Percentiles rank a stretch among this genome's conserved stretches.
phyloP scores from a whole-genome alignment of 2,888 invertebrate species.

The Sturmia bella region DNA sequence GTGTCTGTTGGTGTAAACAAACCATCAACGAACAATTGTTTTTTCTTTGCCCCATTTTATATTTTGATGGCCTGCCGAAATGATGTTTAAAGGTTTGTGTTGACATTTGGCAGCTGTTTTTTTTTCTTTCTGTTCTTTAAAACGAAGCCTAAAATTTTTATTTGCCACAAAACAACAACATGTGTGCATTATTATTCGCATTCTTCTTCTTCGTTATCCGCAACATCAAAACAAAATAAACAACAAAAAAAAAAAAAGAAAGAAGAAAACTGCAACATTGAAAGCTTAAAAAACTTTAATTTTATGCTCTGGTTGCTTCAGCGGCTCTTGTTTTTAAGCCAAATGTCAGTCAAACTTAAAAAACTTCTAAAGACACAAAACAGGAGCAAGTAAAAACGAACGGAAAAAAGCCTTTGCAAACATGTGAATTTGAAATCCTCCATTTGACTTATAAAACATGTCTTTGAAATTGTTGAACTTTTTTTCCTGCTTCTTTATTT shows the following conservation, averaged over 20 bases:
- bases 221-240: slow-evolving; percentile 12
- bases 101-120: slow-evolving; percentile 68
- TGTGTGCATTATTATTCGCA: slow-evolving; percentile 48
- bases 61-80: slow-evolving; percentile 57
- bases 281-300: slow-evolving; percentile 63
- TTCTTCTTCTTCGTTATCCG: background rate
- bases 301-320: slow-evolving; percentile 52
- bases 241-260: background rate
- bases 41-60: background rate
- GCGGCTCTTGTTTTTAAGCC: slow-evolving; percentile 29
- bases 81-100: slow-evolving; percentile 62
- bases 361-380: slow-evolving; percentile 26
- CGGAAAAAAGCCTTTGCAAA: slow-evolving; percentile 3
- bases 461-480: slow-evolving; percentile 56
- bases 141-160: slow-evolving; percentile 45
- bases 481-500: no score
- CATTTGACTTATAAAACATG: slow-evolving; percentile 49
- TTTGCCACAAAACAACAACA: slow-evolving; percentile 34
- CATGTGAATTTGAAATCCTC: slow-evolving; percentile 52
- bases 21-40: slow-evolving; percentile 56
- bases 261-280: slow-evolving; percentile 43
- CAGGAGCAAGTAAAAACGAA: background rate
- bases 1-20: slow-evolving; percentile 68
- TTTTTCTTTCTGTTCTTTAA: no score
- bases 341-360: slow-evolving; percentile 54